Percentiles rank a stretch among this genome's conserved stretches.
Conservation (phyloP, 2,113 vertebrate species). For the Sardina pilchardus region DNA sequence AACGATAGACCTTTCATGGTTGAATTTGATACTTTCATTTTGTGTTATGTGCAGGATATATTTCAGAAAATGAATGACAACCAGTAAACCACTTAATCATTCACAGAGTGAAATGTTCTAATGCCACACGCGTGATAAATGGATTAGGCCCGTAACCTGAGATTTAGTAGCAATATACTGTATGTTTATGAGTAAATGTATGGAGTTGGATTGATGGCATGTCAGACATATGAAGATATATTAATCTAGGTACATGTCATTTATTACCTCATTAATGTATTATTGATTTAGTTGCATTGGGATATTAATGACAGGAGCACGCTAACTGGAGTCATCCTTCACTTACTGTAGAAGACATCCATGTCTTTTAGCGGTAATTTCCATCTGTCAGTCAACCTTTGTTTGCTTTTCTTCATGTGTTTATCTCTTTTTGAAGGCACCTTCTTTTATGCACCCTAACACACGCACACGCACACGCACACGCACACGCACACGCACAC, state of each 20-base stretch:
- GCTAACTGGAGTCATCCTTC: constrained; percentile 4
- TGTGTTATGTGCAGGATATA: neutral
- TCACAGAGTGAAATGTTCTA: neutral
- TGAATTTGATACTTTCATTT: neutral
- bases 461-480: neutral
- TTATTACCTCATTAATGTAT: neutral
- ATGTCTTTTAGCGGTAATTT: neutral
- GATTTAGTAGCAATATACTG: neutral
- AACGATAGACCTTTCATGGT: neutral
- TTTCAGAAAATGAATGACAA: neutral
- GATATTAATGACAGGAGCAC: constrained; percentile 7
- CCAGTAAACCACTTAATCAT: neutral
- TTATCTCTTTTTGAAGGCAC: neutral
- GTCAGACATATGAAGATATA: constrained; percentile 5
- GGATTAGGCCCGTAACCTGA: neutral
- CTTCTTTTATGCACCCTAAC: neutral
- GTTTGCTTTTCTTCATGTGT: neutral
- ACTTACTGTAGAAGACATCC: neutral
- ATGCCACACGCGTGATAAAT: neutral
- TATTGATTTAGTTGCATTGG: constrained; percentile 10
- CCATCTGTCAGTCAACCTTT: neutral
- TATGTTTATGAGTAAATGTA: constrained; percentile 11
- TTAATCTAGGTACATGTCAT: neutral
- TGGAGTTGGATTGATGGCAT: neutral
- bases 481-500: neutral